These are phyloP conservation scores for Hydrophis major DNA, from an alignment of 2,797 vertebrate species.

Conservation along the genomic window DNA sequence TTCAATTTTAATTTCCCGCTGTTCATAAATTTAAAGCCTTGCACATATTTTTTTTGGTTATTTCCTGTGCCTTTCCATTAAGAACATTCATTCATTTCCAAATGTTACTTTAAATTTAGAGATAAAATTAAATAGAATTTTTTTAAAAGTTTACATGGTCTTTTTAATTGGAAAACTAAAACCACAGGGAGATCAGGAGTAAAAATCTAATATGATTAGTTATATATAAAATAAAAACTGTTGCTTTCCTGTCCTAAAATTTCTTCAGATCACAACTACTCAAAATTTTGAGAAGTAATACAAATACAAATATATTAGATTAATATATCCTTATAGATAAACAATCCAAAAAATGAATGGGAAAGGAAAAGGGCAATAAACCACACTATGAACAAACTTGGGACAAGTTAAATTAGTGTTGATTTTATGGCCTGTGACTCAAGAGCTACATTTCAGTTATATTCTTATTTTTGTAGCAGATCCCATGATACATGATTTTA, in stretches of 20 bases:
- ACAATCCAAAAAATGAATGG: not conserved
- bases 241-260: not conserved
- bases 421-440: not conserved
- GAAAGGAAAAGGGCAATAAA: not conserved
- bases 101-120: not conserved
- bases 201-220: not conserved
- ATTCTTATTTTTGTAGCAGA: not conserved
- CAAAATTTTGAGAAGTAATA: not conserved
- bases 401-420: not conserved
- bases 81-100: not conserved
- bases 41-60: not conserved
- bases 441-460: not conserved
- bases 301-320: not conserved
- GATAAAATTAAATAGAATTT: not conserved
- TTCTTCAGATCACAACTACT: not conserved
- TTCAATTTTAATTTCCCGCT: not conserved
- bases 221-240: not conserved
- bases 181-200: not conserved
- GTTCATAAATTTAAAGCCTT: not conserved
- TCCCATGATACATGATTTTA: not conserved
- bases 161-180: not conserved
- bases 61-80: not conserved
- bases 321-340: not conserved
- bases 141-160: not conserved
- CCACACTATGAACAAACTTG: not conserved